A percentile compares a stretch with the other conserved stretches of the same genome.
These are phyloP conservation scores for Lasioglossum lativentre DNA, from an alignment of 2,888 invertebrate genomes.

Conservation along the genomic window DNA sequence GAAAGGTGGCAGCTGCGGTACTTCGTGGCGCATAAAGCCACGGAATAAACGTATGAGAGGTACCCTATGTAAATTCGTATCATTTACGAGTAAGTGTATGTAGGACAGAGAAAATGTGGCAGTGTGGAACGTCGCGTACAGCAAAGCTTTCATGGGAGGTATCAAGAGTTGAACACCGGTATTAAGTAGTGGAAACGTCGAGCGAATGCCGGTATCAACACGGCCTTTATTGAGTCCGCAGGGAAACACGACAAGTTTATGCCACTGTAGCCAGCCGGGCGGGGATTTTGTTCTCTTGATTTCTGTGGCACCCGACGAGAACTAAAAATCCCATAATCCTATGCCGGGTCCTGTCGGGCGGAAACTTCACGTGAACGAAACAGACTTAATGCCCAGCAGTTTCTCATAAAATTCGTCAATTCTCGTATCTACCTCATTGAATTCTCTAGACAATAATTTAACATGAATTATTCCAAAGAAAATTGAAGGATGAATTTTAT, in stretches of 20 bases:
- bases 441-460: not conserved
- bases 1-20: not conserved
- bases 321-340: not conserved
- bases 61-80: not conserved
- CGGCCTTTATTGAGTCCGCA: not conserved
- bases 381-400: not conserved
- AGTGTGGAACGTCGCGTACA: not conserved
- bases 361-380: not conserved
- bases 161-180: constrained; percentile 38
- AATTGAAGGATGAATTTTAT: not conserved
- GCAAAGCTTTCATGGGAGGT: not conserved
- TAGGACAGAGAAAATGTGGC: not conserved
- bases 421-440: no score
- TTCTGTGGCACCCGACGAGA: not conserved
- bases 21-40: not conserved
- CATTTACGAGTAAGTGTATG: not conserved
- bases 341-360: not conserved
- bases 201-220: constrained; percentile 22
- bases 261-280: not conserved
- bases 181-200: constrained; percentile 38
- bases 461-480: no score
- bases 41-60: not conserved
- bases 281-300: not conserved
- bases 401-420: no score
- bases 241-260: constrained; percentile 15